phyloP scores from a whole-genome alignment of 2,797 vertebrate genomes.

The Silurus aristotelis region DNA sequence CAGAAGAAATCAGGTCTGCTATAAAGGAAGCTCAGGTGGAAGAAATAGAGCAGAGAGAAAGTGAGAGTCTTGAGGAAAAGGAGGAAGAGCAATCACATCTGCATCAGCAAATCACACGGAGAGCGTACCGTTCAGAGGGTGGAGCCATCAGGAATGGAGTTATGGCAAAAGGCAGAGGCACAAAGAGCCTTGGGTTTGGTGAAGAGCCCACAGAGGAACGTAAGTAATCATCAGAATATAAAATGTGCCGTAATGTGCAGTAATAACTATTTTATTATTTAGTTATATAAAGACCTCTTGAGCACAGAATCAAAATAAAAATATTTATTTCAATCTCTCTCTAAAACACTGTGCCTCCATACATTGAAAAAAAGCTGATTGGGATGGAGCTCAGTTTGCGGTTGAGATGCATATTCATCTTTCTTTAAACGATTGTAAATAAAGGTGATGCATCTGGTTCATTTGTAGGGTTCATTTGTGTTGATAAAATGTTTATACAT shows the following conservation, averaged over 20 bases:
- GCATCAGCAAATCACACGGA: constrained; percentile 54
- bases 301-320: not conserved
- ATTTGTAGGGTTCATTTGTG: too few relatives aligned
- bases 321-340: not conserved
- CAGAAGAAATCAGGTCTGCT: constrained; percentile 3
- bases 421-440: too few relatives aligned
- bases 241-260: not conserved
- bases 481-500: too few relatives aligned
- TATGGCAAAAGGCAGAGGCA: constrained; percentile 37
- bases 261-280: not conserved
- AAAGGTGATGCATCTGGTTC: too few relatives aligned
- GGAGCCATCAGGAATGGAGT: constrained; percentile 33
- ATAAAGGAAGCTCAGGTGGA: constrained; percentile 23
- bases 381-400: not conserved
- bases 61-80: not conserved
- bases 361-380: not conserved
- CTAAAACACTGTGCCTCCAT: not conserved
- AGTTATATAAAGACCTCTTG: not conserved
- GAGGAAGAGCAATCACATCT: not conserved
- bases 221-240: constrained; percentile 44
- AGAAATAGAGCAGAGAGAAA: not conserved
- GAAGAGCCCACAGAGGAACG: constrained; percentile 53
- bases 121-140: constrained; percentile 61
- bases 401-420: too few relatives aligned
- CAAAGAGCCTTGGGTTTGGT: constrained; percentile 54